Evolutionary conservation across 2,797 vertebrate species (phyloP), one percentile per base, ranked within the genome.

Genomic region (Pelobates cultripes): DNA sequence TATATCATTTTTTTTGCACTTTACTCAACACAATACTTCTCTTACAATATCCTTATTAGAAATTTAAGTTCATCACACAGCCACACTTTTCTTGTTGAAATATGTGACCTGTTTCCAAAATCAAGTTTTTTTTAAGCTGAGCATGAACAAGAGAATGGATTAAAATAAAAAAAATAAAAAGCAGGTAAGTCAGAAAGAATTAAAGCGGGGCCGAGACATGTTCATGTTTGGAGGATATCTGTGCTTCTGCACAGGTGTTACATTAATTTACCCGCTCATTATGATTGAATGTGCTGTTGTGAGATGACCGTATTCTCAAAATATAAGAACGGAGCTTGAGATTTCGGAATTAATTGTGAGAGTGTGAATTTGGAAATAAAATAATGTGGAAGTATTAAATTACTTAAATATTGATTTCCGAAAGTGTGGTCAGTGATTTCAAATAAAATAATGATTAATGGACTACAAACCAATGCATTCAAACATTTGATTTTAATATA

Each of bases 251-350:
- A 64, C 61, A 64, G 61, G 61, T 64, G 61, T 5, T 64, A 40
- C 61, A 64, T 64, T 64, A 64, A 64, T 64, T 64, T 64, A n/a
- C n/a, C 14, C 61, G 6, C 61, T 64, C 61, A 64, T 64, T 64
- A 64, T 64, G 61, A 64, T 64, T 64, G 61, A 64, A 40, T n/a
- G 28, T 40, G 4, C 61, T 64, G 61, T 64, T 64, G 10, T 40
- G 28, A 64, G 14, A n/a, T 3, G 14, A 64, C 12, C 6, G 14
- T 64, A 64, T 64, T n/a, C 61, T 64, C 17, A 64, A 64, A 64
- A 64, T 64, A 10, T 40, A 28, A 12, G 28, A 64, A 10, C 28
- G 61, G 6, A 3, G 10, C 8, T 17, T 64, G 8, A 64, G n/a
- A 28, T n/a, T 10, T 40, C 61, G 2, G 17, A 64, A 64, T 64